These are phyloP conservation scores for Xiphias gladius DNA, from an alignment of 2,113 vertebrate species.

Conservation along the genomic window DNA sequence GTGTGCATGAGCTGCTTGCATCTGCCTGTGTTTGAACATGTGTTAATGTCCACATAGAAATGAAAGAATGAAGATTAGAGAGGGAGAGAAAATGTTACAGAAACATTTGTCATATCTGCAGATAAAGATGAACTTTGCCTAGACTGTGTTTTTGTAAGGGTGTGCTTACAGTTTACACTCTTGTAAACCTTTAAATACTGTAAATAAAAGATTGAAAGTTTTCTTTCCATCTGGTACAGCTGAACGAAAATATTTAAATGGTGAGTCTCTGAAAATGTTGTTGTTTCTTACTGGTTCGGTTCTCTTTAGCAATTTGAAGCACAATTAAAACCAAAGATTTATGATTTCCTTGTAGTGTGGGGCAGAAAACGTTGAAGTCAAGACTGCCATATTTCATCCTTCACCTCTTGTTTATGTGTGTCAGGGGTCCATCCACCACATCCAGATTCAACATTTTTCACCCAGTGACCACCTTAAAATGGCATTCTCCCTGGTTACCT, in stretches of 20 bases:
- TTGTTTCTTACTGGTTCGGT: constrained; percentile 37
- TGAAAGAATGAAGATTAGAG: background rate
- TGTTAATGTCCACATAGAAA: background rate
- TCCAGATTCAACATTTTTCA: constrained; percentile 45
- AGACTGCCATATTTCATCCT: constrained; percentile 44
- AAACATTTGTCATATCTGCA: constrained; percentile 7
- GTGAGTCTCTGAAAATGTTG: background rate
- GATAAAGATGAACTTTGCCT: constrained; percentile 16
- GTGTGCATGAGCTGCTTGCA: background rate
- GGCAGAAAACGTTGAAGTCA: constrained; percentile 14
- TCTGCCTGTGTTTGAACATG: background rate
- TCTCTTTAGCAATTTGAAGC: constrained; percentile 44
- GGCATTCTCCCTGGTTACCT: background rate
- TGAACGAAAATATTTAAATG: background rate
- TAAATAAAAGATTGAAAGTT: background rate
- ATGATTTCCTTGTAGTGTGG: constrained; percentile 57
- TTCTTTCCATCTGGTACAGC: background rate
- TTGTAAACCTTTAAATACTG: background rate
- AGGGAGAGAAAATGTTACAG: background rate
- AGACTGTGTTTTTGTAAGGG: constrained; percentile 19
- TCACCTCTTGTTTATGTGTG: constrained; percentile 50
- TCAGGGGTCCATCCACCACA: constrained; percentile 49
- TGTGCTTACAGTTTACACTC: background rate
- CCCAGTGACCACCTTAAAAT: constrained; percentile 19
- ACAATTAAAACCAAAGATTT: constrained; percentile 51